Percentiles rank a stretch among this genome's conserved stretches.
These are phyloP conservation scores for Toxotes jaculatrix DNA, from an alignment of 2,113 vertebrate genomes.

Conservation along the genomic window DNA sequence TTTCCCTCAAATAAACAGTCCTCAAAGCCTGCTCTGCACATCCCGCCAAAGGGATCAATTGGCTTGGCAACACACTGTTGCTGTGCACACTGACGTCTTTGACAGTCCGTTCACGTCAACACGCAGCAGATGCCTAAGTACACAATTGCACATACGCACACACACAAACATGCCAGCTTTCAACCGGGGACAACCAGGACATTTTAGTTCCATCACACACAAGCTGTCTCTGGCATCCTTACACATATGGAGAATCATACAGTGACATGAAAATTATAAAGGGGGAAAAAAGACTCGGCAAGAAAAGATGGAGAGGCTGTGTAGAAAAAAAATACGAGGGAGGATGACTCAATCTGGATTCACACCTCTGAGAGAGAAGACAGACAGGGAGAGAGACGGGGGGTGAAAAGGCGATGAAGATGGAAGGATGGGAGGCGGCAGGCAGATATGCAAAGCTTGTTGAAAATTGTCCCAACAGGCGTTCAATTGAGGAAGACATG, in stretches of 20 bases:
- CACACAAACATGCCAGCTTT: not conserved
- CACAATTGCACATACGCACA: constrained; percentile 1
- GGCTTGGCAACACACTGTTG: constrained; percentile 51
- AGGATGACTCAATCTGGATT: constrained; percentile 55
- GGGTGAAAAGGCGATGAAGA: constrained; percentile 31
- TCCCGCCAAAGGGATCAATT: constrained; percentile 47
- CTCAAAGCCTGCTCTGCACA: not conserved
- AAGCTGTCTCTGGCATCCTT: not conserved
- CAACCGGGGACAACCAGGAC: not conserved
- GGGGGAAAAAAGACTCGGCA: not conserved
- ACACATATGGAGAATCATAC: not conserved
- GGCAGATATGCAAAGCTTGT: constrained; percentile 36
- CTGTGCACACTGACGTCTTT: constrained; percentile 56
- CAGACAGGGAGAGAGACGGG: constrained; percentile 13
- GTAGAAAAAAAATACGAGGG: not conserved
- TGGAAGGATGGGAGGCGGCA: constrained; percentile 19
- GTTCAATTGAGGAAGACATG: constrained; percentile 39
- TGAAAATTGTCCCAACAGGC: constrained; percentile 49
- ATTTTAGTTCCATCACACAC: constrained; percentile 48
- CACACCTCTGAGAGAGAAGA: constrained; percentile 49
- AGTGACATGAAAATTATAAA: not conserved
- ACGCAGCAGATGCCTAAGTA: not conserved
- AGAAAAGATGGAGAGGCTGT: constrained; percentile 8
- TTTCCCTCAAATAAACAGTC: not conserved
- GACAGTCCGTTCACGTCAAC: constrained; percentile 58